Conservation (phyloP, 2,888 invertebrate species). For the Amphipoea lucens region DNA sequence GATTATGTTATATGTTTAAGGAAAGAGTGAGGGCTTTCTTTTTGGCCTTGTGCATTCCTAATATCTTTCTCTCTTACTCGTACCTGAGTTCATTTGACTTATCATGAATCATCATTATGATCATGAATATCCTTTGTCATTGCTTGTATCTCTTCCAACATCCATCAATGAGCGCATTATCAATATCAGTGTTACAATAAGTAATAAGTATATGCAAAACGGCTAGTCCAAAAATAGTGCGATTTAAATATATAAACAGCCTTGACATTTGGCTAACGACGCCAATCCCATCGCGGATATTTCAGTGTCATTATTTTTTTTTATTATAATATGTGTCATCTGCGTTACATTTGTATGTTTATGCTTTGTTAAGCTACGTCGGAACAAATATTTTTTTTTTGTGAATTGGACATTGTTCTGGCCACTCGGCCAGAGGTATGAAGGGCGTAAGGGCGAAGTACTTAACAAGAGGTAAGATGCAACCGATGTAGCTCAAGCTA, state of each 20-base stretch:
- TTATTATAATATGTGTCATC: constrained; percentile 19
- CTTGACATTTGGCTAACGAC: constrained; percentile 65
- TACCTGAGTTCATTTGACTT: neutral
- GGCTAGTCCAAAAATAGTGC: constrained; percentile 45
- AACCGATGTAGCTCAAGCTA: neutral
- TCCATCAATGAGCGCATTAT: constrained; percentile 21
- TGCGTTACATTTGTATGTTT: constrained; percentile 5
- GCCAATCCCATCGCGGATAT: constrained; percentile 52
- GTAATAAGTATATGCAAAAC: constrained; percentile 44
- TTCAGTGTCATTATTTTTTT: constrained; percentile 31
- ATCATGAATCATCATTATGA: neutral
- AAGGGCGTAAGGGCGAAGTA: too few species aligned
- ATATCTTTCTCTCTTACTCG: neutral
- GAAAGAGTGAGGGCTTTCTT: neutral
- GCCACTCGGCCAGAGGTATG: neutral
- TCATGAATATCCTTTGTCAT: neutral
- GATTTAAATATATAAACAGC: constrained; percentile 50
- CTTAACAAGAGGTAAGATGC: neutral
- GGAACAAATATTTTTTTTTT: neutral
- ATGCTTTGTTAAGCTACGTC: neutral
- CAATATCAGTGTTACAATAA: constrained; percentile 22
- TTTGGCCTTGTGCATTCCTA: neutral
- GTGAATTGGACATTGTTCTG: rapidly evolving
- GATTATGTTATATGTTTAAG: neutral
- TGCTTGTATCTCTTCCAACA: neutral